Base-by-base conservation (phyloP, 2,113 vertebrate genomes). In the Oncorhynchus masou region DNA sequence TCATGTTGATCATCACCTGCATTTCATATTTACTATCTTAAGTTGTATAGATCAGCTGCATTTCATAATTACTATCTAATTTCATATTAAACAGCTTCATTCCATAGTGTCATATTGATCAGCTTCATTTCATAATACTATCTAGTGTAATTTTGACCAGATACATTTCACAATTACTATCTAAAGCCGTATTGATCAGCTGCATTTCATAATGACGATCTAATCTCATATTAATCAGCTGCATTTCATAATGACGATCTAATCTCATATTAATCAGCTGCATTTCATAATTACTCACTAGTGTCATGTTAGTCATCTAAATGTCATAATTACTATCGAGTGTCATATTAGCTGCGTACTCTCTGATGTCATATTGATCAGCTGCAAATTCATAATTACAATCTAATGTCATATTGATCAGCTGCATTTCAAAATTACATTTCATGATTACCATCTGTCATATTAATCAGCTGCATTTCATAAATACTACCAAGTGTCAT, bases 111-210 rank as follows among this genome's bases (percentile, higher is more conserved):
- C 34, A 31, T 31, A 31, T 31, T 31, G 29, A 31, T 1, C 29
- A 31, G 80, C 79, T 68, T 65, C 79, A 79, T 74, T 74, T 64
- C 4, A 70, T 78, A 70, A 69, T 83, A 78, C 73, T 27, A 34
- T 70, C 66, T 2, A 45, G 24, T 70, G 73, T 77, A n/a, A 76
- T 75, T 76, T 78, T 83, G 73, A 78, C 65, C 54, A 68, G 59
- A n/a, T n/a, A n/a, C 65, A 5, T 16, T 71, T 54, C 72, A 66
- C 66, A 81, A 81, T 25, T 77, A 70, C 31, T 31, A 31, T 31
- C 31, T 5, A 31, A 29, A n/a, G n/a, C n/a, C n/a, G n/a, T 29
- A 29, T 29, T 29, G 29, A 29, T 29, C 29, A 29, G 79, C 79
- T 68, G 71, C 80, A 80, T 76, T 74, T 62, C 9, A 70, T 78